These are phyloP conservation scores for Typhlichthys subterraneus DNA, from an alignment of 2,797 vertebrate species.

Conservation along the genomic window DNA sequence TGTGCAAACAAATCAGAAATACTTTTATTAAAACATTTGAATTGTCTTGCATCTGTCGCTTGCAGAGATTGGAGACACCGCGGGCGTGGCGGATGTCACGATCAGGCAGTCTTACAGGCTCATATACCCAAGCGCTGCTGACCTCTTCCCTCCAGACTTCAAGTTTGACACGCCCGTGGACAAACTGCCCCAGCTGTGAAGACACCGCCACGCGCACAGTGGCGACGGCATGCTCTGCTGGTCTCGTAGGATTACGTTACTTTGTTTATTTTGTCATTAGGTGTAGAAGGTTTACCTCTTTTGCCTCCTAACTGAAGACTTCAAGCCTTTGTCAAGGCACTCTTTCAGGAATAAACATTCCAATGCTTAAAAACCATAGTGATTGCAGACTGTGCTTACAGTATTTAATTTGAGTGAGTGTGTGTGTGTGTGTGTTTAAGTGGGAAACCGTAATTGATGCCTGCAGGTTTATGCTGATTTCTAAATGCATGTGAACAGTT, in stretches of 20 bases:
- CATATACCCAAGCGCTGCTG: slow-evolving; percentile 96
- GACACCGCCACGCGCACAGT: not conserved
- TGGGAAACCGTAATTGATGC: slow-evolving; percentile 77
- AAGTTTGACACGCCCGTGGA: slow-evolving; percentile 98
- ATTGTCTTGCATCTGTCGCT: slow-evolving; percentile 1
- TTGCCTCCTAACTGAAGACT: slow-evolving; percentile 65
- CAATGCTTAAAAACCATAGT: slow-evolving; percentile 75
- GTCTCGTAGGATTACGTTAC: slow-evolving; percentile 53
- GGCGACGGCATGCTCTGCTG: slow-evolving; percentile 45
- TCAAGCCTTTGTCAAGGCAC: slow-evolving; percentile 72
- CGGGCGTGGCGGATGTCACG: slow-evolving; percentile 96
- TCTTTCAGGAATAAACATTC: slow-evolving; percentile 83
- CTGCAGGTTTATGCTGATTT: slow-evolving; percentile 83
- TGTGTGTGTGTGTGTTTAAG: slow-evolving; percentile 85
- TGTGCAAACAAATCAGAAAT: too few species aligned
- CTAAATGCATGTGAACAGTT: slow-evolving; percentile 83
- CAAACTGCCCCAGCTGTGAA: slow-evolving; percentile 95
- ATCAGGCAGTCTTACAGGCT: slow-evolving; percentile 97
- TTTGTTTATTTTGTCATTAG: slow-evolving; percentile 35
- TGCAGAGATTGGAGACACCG: slow-evolving; percentile 97
- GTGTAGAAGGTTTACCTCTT: slow-evolving; percentile 65
- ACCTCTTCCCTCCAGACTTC: slow-evolving; percentile 97
- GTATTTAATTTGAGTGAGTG: slow-evolving; percentile 85
- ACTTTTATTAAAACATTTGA: not conserved
- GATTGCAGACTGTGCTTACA: slow-evolving; percentile 73